Evolutionary conservation across 37 sponge, comb jelly and placozoan genomes (phyloP).

Genomic region (Eunapius fragilis): DNA sequence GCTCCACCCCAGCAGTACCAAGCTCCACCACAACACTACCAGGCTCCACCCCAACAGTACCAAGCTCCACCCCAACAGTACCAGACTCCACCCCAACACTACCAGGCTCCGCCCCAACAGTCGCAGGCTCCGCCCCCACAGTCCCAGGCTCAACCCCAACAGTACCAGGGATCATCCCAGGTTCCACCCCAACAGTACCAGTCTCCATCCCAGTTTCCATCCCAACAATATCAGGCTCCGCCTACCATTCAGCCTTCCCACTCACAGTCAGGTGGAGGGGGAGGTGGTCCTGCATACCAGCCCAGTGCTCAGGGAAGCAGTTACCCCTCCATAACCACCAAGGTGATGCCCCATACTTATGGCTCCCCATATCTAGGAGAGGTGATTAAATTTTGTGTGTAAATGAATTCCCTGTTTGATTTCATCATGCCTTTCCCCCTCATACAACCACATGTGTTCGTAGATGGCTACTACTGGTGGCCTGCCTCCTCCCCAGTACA

Average conservation of each 20-base stretch:
- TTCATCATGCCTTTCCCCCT: not conserved
- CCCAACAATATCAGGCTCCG: not conserved
- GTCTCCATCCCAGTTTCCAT: not conserved
- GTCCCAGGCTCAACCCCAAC: not conserved
- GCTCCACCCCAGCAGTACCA: not conserved
- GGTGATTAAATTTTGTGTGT: not conserved
- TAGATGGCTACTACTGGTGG: not conserved
- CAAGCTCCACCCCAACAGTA: not conserved
- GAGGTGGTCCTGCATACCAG: not conserved
- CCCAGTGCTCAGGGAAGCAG: not conserved
- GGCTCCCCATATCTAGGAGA: not conserved
- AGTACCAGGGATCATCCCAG: not conserved
- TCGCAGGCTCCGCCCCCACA: not conserved
- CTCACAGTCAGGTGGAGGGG: not conserved
- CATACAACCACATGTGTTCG: too few relatives aligned
- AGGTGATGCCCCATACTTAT: not conserved
- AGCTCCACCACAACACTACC: not conserved
- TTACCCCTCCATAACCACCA: not conserved
- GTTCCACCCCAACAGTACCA: not conserved
- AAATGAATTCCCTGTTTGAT: not conserved
- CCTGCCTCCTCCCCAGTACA: not conserved
- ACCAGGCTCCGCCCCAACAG: not conserved
- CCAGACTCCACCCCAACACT: not conserved
- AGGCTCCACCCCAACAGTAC: not conserved
- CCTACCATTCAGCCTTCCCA: not conserved